These are phyloP conservation scores for Mus spicilegus DNA, from an alignment of 2,113 vertebrate species.

Conservation along the genomic window DNA sequence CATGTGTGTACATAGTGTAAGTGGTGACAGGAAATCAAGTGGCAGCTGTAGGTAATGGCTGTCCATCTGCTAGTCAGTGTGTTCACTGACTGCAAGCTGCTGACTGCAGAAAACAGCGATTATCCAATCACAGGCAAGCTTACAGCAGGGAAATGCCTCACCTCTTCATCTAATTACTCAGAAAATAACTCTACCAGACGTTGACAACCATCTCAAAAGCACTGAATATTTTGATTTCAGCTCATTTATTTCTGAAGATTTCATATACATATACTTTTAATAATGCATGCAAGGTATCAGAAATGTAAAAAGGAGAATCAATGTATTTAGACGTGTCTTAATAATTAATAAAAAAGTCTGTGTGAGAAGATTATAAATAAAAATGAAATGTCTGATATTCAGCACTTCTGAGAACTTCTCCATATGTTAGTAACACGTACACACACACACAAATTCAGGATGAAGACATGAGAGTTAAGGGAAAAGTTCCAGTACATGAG, in stretches of 20 bases:
- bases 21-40: not conserved
- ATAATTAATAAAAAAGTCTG: conserved; percentile 51
- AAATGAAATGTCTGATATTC: conserved; percentile 16
- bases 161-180: conserved; percentile 85
- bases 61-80: conserved; percentile 30
- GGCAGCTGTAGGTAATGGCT: not conserved
- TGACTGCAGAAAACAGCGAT: conserved; percentile 78
- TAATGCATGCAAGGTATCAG: conserved; percentile 39
- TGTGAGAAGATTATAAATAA: conserved; percentile 32
- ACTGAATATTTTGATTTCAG: conserved; percentile 85
- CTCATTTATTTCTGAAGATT: conserved; percentile 84
- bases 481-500: not conserved
- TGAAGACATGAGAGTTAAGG: not conserved
- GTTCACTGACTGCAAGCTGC: conserved; percentile 71
- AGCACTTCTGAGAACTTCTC: not conserved
- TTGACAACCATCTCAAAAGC: conserved; percentile 83
- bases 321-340: conserved; percentile 6
- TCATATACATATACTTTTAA: conserved; percentile 81
- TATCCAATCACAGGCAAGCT: conserved; percentile 69
- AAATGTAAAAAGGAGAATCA: conserved; percentile 37
- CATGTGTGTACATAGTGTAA: not conserved
- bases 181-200: conserved; percentile 85
- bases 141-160: conserved; percentile 80
- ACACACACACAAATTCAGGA: not conserved
- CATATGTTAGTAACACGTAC: not conserved